Evolutionary conservation across 2,797 vertebrate species (phyloP), one percentile per base, ranked within the genome.

Genomic region (Euphonia xanthogaster): DNA sequence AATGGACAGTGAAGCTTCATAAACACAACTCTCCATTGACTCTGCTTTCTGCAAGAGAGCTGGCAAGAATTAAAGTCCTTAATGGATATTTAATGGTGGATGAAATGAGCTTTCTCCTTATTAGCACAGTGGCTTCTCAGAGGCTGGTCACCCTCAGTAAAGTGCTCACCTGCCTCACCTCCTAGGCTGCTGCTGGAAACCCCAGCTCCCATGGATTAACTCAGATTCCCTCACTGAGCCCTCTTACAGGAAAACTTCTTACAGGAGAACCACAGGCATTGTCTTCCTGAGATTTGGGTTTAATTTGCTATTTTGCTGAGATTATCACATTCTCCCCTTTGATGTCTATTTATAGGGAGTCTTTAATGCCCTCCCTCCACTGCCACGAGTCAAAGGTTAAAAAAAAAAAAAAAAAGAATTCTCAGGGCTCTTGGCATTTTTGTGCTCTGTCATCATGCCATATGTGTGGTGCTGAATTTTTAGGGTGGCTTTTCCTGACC

Each of bases 81-180:
- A 94, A 86, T 88, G 62, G 90, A 18, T 66, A 90, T 86, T 95
- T 93, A 95, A 94, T 90, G 79, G 73, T 31, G 76, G 83, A 60
- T 90, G 82, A 95, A 94, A 92, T 75, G 54, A 86, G 47, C 80
- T 88, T 62, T 91, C 66, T 81, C 58, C 66, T 81, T 47, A 62
- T 88, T 86, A 93, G 71, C 1, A 0, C 40, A 23, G 66, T 25
- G 54, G 50, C 44, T 86, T 90, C 72, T 62, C 66, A 78, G 22
- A 72, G 51, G 40, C 31, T 45, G 54, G 51, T 72, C 57, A 57
- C 51, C 44, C 57, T 81, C 61, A 9, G 14, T 62, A 15, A 80
- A 86, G 40, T 31, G 70, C 58, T 88, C 62, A 83, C 92, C 91
- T 72, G 73, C 75, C 70, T 95, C 66, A 81, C 35, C 54, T 86